Percentiles rank a stretch among this genome's conserved stretches.
These are phyloP conservation scores for Drosophila carrolli DNA, from an alignment of 1,140 invertebrate genomes.

Conservation along the genomic window DNA sequence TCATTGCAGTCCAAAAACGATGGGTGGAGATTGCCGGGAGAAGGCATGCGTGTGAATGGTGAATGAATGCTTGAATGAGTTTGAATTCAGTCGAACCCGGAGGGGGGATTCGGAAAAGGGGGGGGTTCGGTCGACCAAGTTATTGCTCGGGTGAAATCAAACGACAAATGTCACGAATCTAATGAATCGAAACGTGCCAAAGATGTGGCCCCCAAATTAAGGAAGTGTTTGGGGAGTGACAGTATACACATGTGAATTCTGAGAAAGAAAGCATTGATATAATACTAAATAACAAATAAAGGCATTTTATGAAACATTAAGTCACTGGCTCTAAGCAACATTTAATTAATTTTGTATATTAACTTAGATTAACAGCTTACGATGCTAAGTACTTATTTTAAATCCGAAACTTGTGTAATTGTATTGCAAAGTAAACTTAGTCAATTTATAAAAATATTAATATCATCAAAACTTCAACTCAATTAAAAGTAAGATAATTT, in stretches of 20 bases:
- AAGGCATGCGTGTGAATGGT: slow-evolving; percentile 64
- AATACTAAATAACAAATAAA: slow-evolving; percentile 2
- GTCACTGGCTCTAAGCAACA: not conserved
- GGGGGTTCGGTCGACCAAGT: slow-evolving; percentile 19
- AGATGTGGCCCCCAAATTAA: slow-evolving; percentile 57
- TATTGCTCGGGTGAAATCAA: slow-evolving; percentile 77
- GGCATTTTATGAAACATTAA: not conserved
- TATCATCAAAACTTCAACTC: too few relatives aligned
- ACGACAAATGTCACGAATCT: slow-evolving; percentile 81
- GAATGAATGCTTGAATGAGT: slow-evolving; percentile 80
- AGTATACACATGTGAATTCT: not conserved
- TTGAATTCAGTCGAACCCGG: slow-evolving; percentile 19
- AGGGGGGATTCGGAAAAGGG: not conserved
- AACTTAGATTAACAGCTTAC: too few relatives aligned
- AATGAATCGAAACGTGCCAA: slow-evolving; percentile 81
- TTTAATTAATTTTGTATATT: not conserved
- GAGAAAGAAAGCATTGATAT: not conserved
- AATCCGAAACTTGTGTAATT: too few relatives aligned
- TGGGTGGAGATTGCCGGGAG: not conserved
- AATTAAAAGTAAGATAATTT: too few relatives aligned
- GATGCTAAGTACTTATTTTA: too few relatives aligned
- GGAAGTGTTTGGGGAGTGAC: not conserved
- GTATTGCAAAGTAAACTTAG: too few relatives aligned
- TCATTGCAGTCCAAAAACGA: slow-evolving; percentile 57
- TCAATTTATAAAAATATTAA: too few relatives aligned